Base-by-base conservation (phyloP, 2,888 invertebrate genomes). In the Lacanobia wlatinum region DNA sequence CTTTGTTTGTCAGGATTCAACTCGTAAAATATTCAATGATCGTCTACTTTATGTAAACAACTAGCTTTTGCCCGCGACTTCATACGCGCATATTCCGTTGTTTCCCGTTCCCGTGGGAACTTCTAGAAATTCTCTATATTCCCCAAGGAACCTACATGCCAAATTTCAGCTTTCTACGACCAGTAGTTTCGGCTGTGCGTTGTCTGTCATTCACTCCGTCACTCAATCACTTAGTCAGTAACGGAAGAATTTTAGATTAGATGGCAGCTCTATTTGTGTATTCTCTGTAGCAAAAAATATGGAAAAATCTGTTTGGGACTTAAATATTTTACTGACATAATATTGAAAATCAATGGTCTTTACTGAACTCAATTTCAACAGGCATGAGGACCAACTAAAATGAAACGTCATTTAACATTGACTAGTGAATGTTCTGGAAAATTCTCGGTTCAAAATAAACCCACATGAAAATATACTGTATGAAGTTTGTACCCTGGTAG, bases 1-100 rank as follows among this genome's bases (percentile, higher is more conserved):
- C 46, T 65, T 64, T 52, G 16, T 48, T 16, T 40, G 43, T 10
- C 38, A 34, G 14, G 10, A 48, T 63, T 50, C 48, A 58, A 67
- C 23, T 52, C 28, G 8, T 46, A 12, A 59, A 73, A 59, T 73
- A 73, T 52, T 59, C 1, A 75, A 52, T 21, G 21, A 58, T 56
- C 7, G 21, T 23, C 46, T 43, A 18, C 14, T 61, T 21, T 61
- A 40, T 23, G 16, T 50, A 34, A 61, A 62, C 14, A n/a, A 28
- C 28, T 28, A 28, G 28, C 28, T 28, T 28, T 28, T 28, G 28
- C 28, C 28, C 28, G 28, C 3, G 28, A 28, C 28, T 28, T 28
- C 28, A 3, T 28, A 28, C 28, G 28, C 28, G 28, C 28, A 28
- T 28, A 28, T 28, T 3, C 28, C 28, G 28, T 3, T 28, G 2